These are phyloP conservation scores for Schizopygopsis malacanthus DNA, from an alignment of 2,797 vertebrate species.

Conservation along the genomic window DNA sequence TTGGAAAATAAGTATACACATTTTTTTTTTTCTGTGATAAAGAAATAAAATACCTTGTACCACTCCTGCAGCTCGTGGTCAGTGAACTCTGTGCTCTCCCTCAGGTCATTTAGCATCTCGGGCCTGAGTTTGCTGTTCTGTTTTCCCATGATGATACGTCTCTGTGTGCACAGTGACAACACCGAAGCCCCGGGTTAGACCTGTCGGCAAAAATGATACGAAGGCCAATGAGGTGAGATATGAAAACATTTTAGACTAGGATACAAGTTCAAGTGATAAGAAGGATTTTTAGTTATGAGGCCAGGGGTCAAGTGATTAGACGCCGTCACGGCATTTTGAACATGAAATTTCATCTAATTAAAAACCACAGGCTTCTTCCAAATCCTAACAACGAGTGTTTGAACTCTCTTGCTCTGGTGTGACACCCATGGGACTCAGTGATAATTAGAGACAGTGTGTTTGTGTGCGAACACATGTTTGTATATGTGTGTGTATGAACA, in stretches of 20 bases:
- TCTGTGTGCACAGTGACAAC: slow-evolving; percentile 58
- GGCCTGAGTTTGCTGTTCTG: slow-evolving; percentile 88
- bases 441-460: slow-evolving; percentile 59
- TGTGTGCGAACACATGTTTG: slow-evolving; percentile 5
- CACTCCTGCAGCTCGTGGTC: slow-evolving; percentile 87
- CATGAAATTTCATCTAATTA: slow-evolving; percentile 50
- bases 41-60: slow-evolving; percentile 75
- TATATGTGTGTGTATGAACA: slow-evolving; percentile 49
- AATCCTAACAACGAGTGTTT: slow-evolving; percentile 45
- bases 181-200: slow-evolving; percentile 72
- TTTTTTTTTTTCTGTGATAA: neutral
- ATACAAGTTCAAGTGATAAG: slow-evolving; percentile 26
- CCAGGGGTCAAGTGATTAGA: slow-evolving; percentile 44
- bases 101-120: slow-evolving; percentile 85
- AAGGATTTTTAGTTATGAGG: slow-evolving; percentile 43
- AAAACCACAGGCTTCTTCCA: slow-evolving; percentile 30
- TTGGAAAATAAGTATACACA: neutral
- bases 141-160: slow-evolving; percentile 81
- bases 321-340: slow-evolving; percentile 2
- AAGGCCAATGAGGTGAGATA: neutral
- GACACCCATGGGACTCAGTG: slow-evolving; percentile 41
- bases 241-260: slow-evolving; percentile 18
- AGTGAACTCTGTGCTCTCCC: slow-evolving; percentile 86
- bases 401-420: slow-evolving; percentile 35
- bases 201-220: slow-evolving; percentile 62